Evolutionary conservation across 2,113 vertebrate genomes (phyloP), one percentile per base, ranked within the genome.

Genomic region (Phylloscopus trochilus): DNA sequence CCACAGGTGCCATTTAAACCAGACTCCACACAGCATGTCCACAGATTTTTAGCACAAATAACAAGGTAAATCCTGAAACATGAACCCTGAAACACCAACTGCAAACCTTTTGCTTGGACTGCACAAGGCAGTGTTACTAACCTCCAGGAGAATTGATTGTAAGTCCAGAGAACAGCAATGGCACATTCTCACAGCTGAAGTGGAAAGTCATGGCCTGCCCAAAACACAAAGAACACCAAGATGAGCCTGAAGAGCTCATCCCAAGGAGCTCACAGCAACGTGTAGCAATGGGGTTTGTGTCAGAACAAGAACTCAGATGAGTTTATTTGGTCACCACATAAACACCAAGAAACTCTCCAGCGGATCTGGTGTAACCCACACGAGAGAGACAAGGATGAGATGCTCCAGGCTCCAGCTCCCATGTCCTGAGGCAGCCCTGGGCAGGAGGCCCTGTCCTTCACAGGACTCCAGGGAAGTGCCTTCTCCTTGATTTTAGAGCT

Each of bases 111-210:
- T 35, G 26, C n/a, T 67, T 82, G 70, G 72, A 81, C 22, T 31
- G 56, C 72, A 84, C 44, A 39, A 80, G 49, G 66, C 20, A 59
- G n/a, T 12, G 39, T 89, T 95, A 97, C 98, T 98, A 49, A 99
- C 99, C 99, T 99, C 99, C 99, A 63, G 98, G 95, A 39, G 98
- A 98, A 97, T 99, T 99, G 98, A 99, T 99, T 91, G 98, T 87
- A 77, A 99, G 97, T 33, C 99, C 98, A 3, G 98, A 97, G 96
- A 99, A 99, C 75, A 99, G 98, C 83, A 99, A 94, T 72, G 98
- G 97, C 95, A 99, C 99, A 10, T 99, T 98, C 58, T 95, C 80
- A 95, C 93, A 98, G 83, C 97, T 98, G 30, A 99, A 99, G 98
- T 99, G 98, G 97, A 99, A 99, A 55, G 98, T 98, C 99, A 99